Evolutionary conservation across 2,113 vertebrate species (phyloP).

Genomic region (Gambusia affinis): DNA sequence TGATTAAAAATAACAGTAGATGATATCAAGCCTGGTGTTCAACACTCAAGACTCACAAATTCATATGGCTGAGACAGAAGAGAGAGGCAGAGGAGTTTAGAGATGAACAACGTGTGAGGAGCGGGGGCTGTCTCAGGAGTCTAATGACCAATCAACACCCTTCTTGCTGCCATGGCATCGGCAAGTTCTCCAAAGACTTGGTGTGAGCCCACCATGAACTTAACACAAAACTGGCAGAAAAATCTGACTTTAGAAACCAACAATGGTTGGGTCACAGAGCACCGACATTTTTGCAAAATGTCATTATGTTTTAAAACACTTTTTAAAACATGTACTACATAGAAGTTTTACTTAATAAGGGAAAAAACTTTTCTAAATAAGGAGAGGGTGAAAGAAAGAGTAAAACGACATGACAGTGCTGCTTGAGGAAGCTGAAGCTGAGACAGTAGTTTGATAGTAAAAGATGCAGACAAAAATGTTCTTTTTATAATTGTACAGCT

Average conservation of each 20-base stretch:
- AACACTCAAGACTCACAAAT: slow-evolving; percentile 64
- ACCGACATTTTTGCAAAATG: slow-evolving; percentile 72
- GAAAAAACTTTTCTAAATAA: slow-evolving; percentile 25
- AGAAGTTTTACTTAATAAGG: slow-evolving; percentile 51
- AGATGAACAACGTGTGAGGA: slow-evolving; percentile 70
- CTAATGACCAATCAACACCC: slow-evolving; percentile 83
- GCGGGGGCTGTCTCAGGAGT: slow-evolving; percentile 64
- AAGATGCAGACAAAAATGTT: slow-evolving; percentile 19
- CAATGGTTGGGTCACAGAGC: slow-evolving; percentile 65
- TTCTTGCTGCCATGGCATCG: slow-evolving; percentile 75
- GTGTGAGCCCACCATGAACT: slow-evolving; percentile 68
- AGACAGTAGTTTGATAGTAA: slow-evolving; percentile 43
- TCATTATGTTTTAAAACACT: slow-evolving; percentile 59
- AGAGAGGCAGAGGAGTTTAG: slow-evolving; percentile 45
- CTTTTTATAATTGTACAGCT: slow-evolving; percentile 55
- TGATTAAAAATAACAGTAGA: slow-evolving; percentile 5
- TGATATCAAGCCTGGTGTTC: slow-evolving; percentile 31
- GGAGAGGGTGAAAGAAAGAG: slow-evolving; percentile 39
- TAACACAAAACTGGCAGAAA: slow-evolving; percentile 58
- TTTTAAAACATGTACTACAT: slow-evolving; percentile 67
- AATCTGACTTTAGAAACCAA: slow-evolving; percentile 65
- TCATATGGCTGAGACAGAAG: slow-evolving; percentile 49
- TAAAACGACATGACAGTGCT: slow-evolving; percentile 32
- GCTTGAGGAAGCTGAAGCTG: slow-evolving; percentile 44
- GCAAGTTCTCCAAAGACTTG: slow-evolving; percentile 69